Evolutionary conservation across 2,888 invertebrate genomes (phyloP).

Genomic region (Cheilosia vernalis): DNA sequence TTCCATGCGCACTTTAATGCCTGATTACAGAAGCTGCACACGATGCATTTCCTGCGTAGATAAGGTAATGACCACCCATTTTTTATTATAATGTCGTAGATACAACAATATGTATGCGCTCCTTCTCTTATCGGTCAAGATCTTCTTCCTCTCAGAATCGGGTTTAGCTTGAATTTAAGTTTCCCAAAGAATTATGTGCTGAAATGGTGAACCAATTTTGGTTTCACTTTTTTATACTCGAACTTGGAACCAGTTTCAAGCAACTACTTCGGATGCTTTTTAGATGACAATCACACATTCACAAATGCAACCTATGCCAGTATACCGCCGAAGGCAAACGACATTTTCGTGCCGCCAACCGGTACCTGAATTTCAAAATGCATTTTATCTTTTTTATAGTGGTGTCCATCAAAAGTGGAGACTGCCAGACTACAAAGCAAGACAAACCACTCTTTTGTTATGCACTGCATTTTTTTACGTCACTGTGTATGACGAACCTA

Average conservation of each 20-base stretch:
- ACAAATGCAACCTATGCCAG: constrained; percentile 20
- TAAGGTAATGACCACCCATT: constrained; percentile 14
- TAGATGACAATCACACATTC: constrained; percentile 42
- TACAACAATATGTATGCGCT: background rate
- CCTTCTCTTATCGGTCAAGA: constrained; percentile 27
- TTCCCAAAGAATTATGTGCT: background rate
- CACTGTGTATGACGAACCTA: constrained; percentile 18
- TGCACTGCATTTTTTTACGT: constrained; percentile 8
- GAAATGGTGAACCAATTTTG: background rate
- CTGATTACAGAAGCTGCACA: constrained; percentile 2
- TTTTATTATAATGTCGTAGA: background rate
- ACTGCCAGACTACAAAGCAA: constrained; percentile 2
- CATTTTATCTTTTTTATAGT: constrained; percentile 5
- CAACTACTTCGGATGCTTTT: constrained; percentile 15
- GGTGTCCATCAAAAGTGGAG: constrained; percentile 25
- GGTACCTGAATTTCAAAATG: constrained; percentile 26
- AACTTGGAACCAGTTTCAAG: constrained; percentile 28
- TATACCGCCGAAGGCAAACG: constrained; percentile 43
- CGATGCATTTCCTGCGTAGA: constrained; percentile 19
- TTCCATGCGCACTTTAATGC: background rate
- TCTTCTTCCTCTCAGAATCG: background rate
- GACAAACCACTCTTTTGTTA: constrained; percentile 2
- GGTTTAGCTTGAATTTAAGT: background rate
- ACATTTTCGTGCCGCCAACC: constrained; percentile 36
- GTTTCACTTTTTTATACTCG: constrained; percentile 24